These are phyloP conservation scores for Cydia amplana DNA, from an alignment of 1,140 invertebrate genomes.

Conservation along the genomic window DNA sequence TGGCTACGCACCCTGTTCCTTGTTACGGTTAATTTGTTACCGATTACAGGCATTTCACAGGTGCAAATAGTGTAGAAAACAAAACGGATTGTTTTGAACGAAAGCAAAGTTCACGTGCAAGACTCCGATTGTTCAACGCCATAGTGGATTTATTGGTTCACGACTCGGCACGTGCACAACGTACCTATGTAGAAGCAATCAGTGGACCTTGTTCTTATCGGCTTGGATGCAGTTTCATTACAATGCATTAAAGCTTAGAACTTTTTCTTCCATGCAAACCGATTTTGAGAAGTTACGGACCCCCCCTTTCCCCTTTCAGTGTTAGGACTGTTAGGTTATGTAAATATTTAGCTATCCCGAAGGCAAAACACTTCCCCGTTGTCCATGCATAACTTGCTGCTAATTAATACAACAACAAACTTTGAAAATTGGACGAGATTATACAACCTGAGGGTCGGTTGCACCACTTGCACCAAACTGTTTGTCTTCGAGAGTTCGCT, in stretches of 20 bases:
- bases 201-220: constrained; percentile 11
- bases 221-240: not conserved
- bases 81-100: not conserved
- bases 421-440: too few species aligned
- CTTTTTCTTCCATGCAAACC: not conserved
- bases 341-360: too few species aligned
- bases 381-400: too few species aligned
- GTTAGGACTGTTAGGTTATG: too few species aligned
- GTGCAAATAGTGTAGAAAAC: not conserved
- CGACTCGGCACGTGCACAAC: not conserved
- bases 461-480: too few species aligned
- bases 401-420: too few species aligned
- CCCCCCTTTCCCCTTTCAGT: too few species aligned
- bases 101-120: constrained; percentile 3
- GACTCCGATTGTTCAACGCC: not conserved
- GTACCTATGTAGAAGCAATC: not conserved
- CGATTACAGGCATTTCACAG: not conserved
- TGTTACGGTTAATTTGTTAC: not conserved
- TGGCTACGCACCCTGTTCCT: too few species aligned
- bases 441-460: too few species aligned
- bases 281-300: not conserved
- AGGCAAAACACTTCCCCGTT: too few species aligned
- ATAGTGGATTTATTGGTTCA: constrained; percentile 3
- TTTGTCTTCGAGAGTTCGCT: too few species aligned
- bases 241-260: not conserved